These are phyloP conservation scores for Stomatorhinus ivindoensis DNA, from an alignment of 2,113 vertebrate species.

Conservation along the genomic window DNA sequence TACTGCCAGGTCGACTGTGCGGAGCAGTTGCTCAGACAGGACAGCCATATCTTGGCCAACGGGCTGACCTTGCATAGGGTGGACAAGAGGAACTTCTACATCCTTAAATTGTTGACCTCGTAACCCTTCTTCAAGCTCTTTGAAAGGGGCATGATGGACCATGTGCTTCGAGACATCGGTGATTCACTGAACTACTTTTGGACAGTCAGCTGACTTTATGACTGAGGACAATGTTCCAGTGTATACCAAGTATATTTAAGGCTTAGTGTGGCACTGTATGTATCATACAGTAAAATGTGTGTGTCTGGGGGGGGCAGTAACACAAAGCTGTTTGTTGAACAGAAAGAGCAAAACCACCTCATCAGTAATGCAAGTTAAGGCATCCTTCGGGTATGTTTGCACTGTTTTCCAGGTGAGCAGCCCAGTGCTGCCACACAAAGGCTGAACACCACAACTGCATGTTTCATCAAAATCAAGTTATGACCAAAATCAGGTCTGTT, in stretches of 20 bases:
- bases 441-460: not conserved
- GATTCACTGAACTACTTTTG: not conserved
- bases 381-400: not conserved
- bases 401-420: not conserved
- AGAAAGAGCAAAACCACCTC: no score
- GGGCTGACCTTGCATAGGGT: constrained; percentile 81
- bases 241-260: not conserved
- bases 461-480: not conserved
- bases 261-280: not conserved
- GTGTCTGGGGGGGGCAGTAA: no score
- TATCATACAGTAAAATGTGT: not conserved
- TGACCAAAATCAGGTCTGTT: not conserved
- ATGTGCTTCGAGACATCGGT: not conserved
- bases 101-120: constrained; percentile 81
- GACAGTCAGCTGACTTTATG: not conserved
- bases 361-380: not conserved
- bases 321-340: no score
- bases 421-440: not conserved
- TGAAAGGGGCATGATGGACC: not conserved
- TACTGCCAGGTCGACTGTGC: not conserved
- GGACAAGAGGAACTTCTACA: constrained; percentile 87
- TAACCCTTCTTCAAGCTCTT: constrained; percentile 19
- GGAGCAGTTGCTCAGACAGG: constrained; percentile 21
- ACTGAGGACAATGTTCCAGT: not conserved
- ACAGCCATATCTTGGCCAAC: constrained; percentile 82